Percentiles rank a stretch among this genome's conserved stretches.
These are phyloP conservation scores for Nicator chloris DNA, from an alignment of 2,113 vertebrate species.

Conservation along the genomic window DNA sequence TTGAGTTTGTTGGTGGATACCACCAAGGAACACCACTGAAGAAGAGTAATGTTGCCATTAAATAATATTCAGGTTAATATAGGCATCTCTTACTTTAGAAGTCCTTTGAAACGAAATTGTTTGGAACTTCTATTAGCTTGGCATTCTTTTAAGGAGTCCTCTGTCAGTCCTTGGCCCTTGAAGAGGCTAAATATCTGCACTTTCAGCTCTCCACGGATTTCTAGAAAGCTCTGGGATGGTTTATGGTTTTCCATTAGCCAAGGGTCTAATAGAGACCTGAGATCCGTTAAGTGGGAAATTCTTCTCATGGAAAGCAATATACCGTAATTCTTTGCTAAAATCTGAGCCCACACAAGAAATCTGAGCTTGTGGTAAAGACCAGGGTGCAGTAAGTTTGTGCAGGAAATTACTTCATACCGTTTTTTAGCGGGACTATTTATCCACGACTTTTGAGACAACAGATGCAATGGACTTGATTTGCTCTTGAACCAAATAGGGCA, in stretches of 20 bases:
- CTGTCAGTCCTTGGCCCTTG: conserved; percentile 63
- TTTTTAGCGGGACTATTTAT: conserved; percentile 65
- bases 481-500: background rate
- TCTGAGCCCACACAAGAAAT: conserved; percentile 68
- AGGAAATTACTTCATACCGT: conserved; percentile 69
- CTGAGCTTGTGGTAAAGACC: conserved; percentile 66
- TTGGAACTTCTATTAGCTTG: conserved; percentile 61
- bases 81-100: conserved; percentile 39
- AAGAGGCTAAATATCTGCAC: conserved; percentile 68
- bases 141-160: conserved; percentile 64
- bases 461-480: background rate
- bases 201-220: conserved; percentile 67
- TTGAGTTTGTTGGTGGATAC: background rate
- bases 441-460: conserved; percentile 14
- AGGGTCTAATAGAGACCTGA: conserved; percentile 68
- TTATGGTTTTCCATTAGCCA: conserved; percentile 77
- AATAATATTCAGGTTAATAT: conserved; percentile 43
- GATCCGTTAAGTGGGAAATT: conserved; percentile 76
- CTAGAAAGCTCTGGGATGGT: conserved; percentile 65
- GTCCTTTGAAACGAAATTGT: conserved; percentile 32
- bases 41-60: conserved; percentile 50
- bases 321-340: conserved; percentile 71
- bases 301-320: conserved; percentile 68
- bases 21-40: background rate
- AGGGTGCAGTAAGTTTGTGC: conserved; percentile 66